Conservation (phyloP, 2,888 invertebrate genomes). For the Trichogramma evanescens region DNA sequence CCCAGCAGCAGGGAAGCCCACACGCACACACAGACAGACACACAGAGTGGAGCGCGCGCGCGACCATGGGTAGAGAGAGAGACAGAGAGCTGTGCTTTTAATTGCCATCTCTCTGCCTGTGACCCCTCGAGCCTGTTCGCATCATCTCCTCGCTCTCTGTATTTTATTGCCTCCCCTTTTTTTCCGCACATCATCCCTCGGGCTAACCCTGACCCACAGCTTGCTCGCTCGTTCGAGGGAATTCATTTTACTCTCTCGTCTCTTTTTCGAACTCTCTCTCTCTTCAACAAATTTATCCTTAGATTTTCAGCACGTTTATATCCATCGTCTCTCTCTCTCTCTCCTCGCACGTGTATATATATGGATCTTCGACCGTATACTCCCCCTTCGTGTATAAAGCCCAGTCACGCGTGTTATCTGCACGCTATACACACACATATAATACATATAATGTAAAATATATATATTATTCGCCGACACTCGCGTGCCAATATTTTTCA, state of each 20-base stretch:
- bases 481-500: too few relatives aligned
- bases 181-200: slow-evolving; percentile 8
- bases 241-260: slow-evolving; percentile 16
- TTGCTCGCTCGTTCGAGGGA: slow-evolving; percentile 33
- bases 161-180: slow-evolving; percentile 4
- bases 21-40: slow-evolving; percentile 2
- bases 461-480: too few relatives aligned
- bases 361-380: neutral
- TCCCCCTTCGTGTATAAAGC: neutral
- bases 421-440: too few relatives aligned
- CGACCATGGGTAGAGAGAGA: slow-evolving; percentile 7
- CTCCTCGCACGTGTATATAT: neutral
- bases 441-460: too few relatives aligned
- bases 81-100: slow-evolving; percentile 16
- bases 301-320: neutral
- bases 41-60: neutral
- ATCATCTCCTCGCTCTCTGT: neutral
- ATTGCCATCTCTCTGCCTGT: slow-evolving; percentile 11
- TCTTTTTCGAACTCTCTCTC: slow-evolving; percentile 3
- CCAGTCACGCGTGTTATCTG: neutral
- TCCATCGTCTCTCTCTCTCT: neutral
- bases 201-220: slow-evolving; percentile 43
- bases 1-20: slow-evolving; percentile 18
- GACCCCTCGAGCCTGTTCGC: neutral
- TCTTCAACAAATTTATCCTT: slow-evolving; percentile 3